Conservation (phyloP, 2,888 invertebrate species). For the Serripes groenlandicus region DNA sequence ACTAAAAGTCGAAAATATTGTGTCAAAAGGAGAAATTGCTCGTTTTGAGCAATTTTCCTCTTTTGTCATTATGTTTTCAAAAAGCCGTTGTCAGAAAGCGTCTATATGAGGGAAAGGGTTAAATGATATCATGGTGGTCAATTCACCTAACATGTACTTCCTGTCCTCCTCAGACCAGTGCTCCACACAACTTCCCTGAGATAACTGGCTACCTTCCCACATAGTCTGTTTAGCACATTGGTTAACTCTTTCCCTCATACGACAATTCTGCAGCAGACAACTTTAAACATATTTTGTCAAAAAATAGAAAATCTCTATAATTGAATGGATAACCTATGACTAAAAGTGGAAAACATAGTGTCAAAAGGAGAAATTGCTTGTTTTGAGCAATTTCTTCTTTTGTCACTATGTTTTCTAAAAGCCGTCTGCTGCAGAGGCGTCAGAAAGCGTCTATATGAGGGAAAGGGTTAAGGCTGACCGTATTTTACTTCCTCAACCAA, state of each 20-base stretch:
- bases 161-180: too few relatives aligned
- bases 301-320: too few relatives aligned
- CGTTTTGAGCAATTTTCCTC: neutral
- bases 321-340: too few relatives aligned
- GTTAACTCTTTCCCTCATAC: too few relatives aligned
- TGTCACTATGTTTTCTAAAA: neutral
- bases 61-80: neutral
- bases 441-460: neutral
- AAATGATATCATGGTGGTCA: too few relatives aligned
- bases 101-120: neutral
- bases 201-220: too few relatives aligned
- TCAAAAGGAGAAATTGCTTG: neutral
- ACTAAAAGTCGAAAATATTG: neutral
- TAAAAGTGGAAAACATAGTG: neutral
- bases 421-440: neutral
- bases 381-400: neutral
- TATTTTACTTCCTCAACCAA: neutral
- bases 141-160: too few relatives aligned
- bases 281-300: too few relatives aligned
- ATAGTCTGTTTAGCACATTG: too few relatives aligned
- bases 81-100: neutral
- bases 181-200: too few relatives aligned
- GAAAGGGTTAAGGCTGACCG: neutral
- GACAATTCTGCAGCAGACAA: too few relatives aligned
- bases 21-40: neutral